Conservation (phyloP, 2,888 invertebrate species). For the Cenopis cana region DNA sequence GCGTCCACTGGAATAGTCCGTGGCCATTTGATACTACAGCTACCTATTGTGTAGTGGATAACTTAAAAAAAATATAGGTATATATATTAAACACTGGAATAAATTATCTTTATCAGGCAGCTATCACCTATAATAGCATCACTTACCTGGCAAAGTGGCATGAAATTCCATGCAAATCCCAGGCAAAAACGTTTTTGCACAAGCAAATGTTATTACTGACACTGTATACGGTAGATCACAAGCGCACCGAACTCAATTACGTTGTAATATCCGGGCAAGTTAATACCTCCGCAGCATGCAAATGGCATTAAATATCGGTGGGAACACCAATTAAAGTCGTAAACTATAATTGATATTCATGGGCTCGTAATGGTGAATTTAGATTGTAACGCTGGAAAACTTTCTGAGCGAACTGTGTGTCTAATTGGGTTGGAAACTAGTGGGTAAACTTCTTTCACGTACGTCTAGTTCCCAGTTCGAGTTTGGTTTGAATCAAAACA, state of each 20-base stretch:
- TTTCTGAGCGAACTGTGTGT: constrained; percentile 54
- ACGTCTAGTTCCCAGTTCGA: constrained; percentile 13
- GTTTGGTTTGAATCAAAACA: constrained; percentile 28
- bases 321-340: constrained; percentile 69
- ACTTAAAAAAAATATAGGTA: not conserved
- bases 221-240: constrained; percentile 56
- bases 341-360: constrained; percentile 79
- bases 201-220: constrained; percentile 50
- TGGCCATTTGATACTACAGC: no score
- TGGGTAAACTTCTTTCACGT: constrained; percentile 43
- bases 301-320: constrained; percentile 74
- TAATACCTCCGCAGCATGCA: constrained; percentile 71
- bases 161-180: constrained; percentile 11
- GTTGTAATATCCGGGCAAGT: constrained; percentile 63
- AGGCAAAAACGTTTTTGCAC: constrained; percentile 48
- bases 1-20: no score
- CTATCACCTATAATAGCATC: constrained; percentile 4
- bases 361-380: constrained; percentile 66
- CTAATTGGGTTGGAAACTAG: constrained; percentile 59
- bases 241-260: constrained; percentile 68
- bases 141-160: constrained; percentile 4
- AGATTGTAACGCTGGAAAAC: constrained; percentile 54
- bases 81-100: not conserved
- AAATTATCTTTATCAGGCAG: not conserved
- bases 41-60: no score